Evolutionary conservation across 1,140 invertebrate species (phyloP).

Genomic region (Polypedilum vanderplanki): DNA sequence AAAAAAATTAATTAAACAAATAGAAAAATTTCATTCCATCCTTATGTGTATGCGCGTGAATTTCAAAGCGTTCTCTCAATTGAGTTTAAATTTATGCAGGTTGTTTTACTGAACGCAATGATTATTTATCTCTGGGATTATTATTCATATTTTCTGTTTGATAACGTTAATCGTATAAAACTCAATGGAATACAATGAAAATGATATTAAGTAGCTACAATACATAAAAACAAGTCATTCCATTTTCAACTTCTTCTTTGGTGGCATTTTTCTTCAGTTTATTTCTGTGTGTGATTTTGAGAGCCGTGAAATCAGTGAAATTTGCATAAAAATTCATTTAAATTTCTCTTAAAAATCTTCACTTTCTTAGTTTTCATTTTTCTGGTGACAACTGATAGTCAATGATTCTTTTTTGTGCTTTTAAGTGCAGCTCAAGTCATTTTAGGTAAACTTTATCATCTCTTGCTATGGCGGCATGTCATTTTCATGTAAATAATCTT

Average conservation of each 20-base stretch:
- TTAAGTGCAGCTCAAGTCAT: too few relatives aligned
- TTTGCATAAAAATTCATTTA: slow-evolving; percentile 27
- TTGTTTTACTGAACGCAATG: too few relatives aligned
- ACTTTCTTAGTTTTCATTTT: background rate
- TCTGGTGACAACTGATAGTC: too few relatives aligned
- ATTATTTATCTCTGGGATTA: background rate
- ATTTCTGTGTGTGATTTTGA: background rate
- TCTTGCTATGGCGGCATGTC: background rate
- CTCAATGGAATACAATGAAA: background rate
- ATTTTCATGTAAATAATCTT: background rate
- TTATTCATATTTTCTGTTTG: background rate
- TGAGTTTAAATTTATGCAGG: too few relatives aligned
- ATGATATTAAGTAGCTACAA: background rate
- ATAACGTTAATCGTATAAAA: background rate
- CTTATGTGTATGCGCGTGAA: background rate
- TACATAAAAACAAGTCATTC: too few relatives aligned
- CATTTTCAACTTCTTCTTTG: background rate
- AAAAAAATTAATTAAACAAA: slow-evolving; percentile 21
- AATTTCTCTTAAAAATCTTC: background rate
- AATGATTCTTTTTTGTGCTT: too few relatives aligned
- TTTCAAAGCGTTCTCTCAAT: background rate
- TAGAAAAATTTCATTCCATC: background rate
- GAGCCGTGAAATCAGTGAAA: slow-evolving; percentile 4
- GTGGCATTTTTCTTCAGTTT: background rate
- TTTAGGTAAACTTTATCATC: too few relatives aligned